These are phyloP conservation scores for Xiphorhynchus erythropygius DNA, from an alignment of 2,797 vertebrate genomes.

Conservation along the genomic window DNA sequence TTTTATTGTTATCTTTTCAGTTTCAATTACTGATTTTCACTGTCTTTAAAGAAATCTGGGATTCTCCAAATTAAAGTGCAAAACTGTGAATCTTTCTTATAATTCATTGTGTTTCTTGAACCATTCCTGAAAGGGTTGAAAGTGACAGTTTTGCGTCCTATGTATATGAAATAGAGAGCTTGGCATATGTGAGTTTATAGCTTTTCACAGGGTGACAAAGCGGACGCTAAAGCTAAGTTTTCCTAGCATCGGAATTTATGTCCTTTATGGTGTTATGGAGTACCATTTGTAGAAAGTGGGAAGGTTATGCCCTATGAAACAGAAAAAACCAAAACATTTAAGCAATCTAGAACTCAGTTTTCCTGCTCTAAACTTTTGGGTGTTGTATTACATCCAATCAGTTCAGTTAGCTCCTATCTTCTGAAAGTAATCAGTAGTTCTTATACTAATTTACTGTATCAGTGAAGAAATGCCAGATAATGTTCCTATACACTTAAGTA, in stretches of 20 bases:
- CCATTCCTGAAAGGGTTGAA: not conserved
- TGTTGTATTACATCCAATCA: not conserved
- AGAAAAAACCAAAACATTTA: not conserved
- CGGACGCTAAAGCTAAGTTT: not conserved
- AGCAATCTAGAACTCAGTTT: not conserved
- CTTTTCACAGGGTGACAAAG: not conserved
- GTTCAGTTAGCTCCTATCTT: not conserved
- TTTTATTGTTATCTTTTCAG: not conserved
- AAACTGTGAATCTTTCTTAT: not conserved
- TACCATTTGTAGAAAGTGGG: not conserved
- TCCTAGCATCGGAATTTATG: not conserved
- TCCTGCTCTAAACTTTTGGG: not conserved
- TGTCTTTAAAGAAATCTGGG: not conserved
- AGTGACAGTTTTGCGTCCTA: not conserved
- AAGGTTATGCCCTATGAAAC: not conserved
- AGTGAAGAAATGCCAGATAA: not conserved
- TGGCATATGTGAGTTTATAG: accelerated
- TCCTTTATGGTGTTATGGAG: not conserved
- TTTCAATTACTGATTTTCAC: not conserved
- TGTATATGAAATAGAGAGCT: not conserved
- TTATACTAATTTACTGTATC: not conserved
- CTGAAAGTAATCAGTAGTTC: not conserved
- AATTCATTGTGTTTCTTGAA: not conserved
- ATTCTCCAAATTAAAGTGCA: not conserved
- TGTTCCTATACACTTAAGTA: not conserved